phyloP scores from a whole-genome alignment of 30 jellyfish, hydroid and myxozoan species.

The Sanderia malayensis region DNA sequence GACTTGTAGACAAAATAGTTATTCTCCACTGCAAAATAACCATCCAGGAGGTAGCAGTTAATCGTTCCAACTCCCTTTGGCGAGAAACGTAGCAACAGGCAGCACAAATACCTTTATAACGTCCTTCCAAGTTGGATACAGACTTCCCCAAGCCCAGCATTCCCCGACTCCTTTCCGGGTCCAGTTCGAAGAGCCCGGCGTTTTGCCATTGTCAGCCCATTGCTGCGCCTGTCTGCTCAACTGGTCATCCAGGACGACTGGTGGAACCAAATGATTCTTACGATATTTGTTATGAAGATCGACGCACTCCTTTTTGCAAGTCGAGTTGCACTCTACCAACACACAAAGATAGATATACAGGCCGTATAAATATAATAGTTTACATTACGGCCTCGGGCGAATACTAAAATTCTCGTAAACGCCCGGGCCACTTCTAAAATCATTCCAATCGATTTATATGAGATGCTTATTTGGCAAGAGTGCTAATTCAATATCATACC shows the following conservation, averaged over 20 bases:
- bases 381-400: no score
- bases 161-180: slow-evolving; percentile 74
- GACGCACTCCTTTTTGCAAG: slow-evolving; percentile 73
- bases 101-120: slow-evolving; percentile 81
- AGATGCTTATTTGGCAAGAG: no score
- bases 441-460: no score
- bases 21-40: no score
- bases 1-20: no score
- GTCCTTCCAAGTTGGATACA: slow-evolving; percentile 77
- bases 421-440: no score
- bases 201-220: slow-evolving; percentile 77
- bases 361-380: no score
- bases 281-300: slow-evolving; percentile 70
- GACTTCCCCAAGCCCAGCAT: slow-evolving; percentile 95
- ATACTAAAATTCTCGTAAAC: no score
- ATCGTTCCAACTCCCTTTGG: no score
- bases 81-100: no score
- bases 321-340: slow-evolving; percentile 42
- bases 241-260: slow-evolving; percentile 43
- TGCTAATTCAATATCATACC: no score
- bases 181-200: slow-evolving; percentile 60
- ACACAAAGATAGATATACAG: background rate
- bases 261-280: slow-evolving; percentile 53
- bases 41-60: no score
- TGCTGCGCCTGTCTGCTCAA: slow-evolving; percentile 72